Evolutionary conservation across 2,888 invertebrate species (phyloP).

Genomic region (Crepidodera aurea): DNA sequence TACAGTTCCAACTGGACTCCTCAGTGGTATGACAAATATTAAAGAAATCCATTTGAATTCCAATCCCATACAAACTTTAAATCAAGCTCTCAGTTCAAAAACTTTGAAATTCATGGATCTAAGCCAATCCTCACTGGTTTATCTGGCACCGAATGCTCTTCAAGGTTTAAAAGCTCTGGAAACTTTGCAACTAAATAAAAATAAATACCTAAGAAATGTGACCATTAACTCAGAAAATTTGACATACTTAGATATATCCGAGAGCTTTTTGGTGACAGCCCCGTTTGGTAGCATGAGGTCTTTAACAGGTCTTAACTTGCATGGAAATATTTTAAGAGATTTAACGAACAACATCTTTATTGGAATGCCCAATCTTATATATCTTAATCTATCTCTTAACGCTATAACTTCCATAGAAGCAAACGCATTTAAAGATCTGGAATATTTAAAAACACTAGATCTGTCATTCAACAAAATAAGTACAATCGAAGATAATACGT

Average conservation of each 20-base stretch:
- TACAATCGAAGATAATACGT: slow-evolving; percentile 66
- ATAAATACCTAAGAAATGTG: slow-evolving; percentile 64
- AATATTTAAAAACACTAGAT: slow-evolving; percentile 69
- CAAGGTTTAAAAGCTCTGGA: slow-evolving; percentile 68
- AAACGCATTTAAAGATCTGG: slow-evolving; percentile 69
- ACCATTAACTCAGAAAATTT: slow-evolving; percentile 65
- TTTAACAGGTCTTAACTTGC: slow-evolving; percentile 67
- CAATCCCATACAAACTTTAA: slow-evolving; percentile 56
- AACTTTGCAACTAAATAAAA: slow-evolving; percentile 69
- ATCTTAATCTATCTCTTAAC: slow-evolving; percentile 73
- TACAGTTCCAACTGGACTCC: slow-evolving; percentile 63
- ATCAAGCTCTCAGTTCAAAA: slow-evolving; percentile 46
- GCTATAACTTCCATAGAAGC: slow-evolving; percentile 68
- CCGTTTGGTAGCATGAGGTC: slow-evolving; percentile 71
- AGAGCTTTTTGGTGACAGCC: slow-evolving; percentile 68
- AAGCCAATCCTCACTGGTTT: slow-evolving; percentile 66
- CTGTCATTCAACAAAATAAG: slow-evolving; percentile 75
- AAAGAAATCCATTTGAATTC: slow-evolving; percentile 63
- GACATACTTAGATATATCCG: slow-evolving; percentile 68
- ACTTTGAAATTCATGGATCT: slow-evolving; percentile 64
- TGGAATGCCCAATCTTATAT: slow-evolving; percentile 68
- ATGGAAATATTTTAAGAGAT: slow-evolving; percentile 70
- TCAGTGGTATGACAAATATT: slow-evolving; percentile 65
- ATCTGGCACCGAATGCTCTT: slow-evolving; percentile 65
- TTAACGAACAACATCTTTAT: slow-evolving; percentile 68